phyloP scores from a whole-genome alignment of 2,888 invertebrate genomes.

The Aphodius granarius region DNA sequence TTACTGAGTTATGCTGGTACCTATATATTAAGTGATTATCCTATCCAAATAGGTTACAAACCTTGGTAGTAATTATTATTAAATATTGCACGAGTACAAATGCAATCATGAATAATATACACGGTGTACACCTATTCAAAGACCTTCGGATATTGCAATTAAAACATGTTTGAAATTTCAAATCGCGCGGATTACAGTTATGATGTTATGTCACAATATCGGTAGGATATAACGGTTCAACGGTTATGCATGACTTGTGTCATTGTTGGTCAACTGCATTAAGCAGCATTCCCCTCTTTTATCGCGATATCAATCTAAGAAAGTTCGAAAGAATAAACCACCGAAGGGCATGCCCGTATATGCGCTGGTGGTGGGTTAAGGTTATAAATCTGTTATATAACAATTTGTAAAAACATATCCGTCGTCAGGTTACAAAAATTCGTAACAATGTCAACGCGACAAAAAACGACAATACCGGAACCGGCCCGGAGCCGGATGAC shows the following conservation, averaged over 20 bases:
- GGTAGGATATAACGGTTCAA: slow-evolving; percentile 5
- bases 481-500: neutral
- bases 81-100: slow-evolving; percentile 1
- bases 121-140: neutral
- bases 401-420: no score
- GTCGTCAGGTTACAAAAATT: neutral
- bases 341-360: neutral
- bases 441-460: neutral
- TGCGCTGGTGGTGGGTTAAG: neutral
- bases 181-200: slow-evolving; percentile 9
- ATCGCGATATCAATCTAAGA: neutral
- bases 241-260: slow-evolving; percentile 2
- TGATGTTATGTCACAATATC: slow-evolving; percentile 11
- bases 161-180: slow-evolving; percentile 2
- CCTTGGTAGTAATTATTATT: slow-evolving; percentile 8
- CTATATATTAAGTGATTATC: neutral
- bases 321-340: neutral
- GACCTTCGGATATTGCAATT: neutral
- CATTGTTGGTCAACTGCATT: neutral
- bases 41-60: neutral
- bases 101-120: neutral
- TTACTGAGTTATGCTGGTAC: neutral
- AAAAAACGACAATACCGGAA: neutral
- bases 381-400: neutral
- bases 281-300: neutral